phyloP scores from a whole-genome alignment of 92 coral and sea anemone genomes.

The Siderastrea radians region DNA sequence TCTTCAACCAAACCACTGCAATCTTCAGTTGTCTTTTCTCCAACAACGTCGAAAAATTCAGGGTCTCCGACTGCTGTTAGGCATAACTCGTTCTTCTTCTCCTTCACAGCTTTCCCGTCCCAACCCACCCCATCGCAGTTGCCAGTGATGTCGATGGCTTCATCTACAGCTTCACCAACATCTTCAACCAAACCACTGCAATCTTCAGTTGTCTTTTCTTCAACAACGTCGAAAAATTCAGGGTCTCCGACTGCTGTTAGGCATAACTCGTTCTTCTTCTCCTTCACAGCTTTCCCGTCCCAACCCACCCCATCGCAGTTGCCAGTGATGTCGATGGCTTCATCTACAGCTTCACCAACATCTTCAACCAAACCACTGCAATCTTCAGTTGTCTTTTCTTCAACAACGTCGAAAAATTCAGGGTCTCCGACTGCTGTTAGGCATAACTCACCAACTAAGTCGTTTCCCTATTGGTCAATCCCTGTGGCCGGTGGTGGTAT shows the following conservation, averaged over 20 bases:
- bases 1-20: neutral
- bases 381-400: neutral
- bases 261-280: neutral
- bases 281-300: neutral
- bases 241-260: neutral
- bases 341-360: neutral
- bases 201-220: neutral
- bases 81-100: neutral
- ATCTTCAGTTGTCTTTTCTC: neutral
- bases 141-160: no score
- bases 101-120: neutral
- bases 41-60: neutral
- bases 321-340: no score
- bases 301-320: no score
- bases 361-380: neutral
- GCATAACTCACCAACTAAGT: neutral
- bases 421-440: neutral
- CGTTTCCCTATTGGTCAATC: slow-evolving; percentile 18
- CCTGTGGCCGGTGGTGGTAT: neutral
- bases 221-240: neutral
- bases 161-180: neutral
- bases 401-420: neutral
- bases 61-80: neutral
- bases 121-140: no score
- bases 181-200: neutral